These are phyloP conservation scores for Hesperia comma DNA, from an alignment of 2,888 invertebrate genomes.

Conservation along the genomic window DNA sequence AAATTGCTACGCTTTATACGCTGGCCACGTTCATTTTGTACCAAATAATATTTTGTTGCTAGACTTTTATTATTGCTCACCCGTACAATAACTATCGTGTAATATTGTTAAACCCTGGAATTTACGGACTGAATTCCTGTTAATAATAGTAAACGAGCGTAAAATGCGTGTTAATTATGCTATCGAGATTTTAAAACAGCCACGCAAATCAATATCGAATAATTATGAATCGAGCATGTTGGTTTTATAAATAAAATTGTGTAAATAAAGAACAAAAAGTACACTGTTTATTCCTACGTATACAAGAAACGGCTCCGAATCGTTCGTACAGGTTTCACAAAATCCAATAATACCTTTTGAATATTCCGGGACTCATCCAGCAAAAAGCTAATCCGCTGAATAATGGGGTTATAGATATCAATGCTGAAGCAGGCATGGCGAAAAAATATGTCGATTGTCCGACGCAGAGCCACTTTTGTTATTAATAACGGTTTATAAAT, in stretches of 20 bases:
- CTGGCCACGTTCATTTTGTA: slow-evolving; percentile 33
- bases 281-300: slow-evolving; percentile 14
- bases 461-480: slow-evolving; percentile 53
- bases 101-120: slow-evolving; percentile 33
- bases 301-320: slow-evolving; percentile 53
- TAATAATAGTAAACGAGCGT: slow-evolving; percentile 31
- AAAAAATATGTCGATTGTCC: slow-evolving; percentile 76
- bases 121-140: slow-evolving; percentile 25
- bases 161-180: slow-evolving; percentile 27
- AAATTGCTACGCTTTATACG: slow-evolving; percentile 37
- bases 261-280: slow-evolving; percentile 42
- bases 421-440: slow-evolving; percentile 68
- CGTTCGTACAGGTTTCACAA: slow-evolving; percentile 60
- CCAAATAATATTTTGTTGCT: slow-evolving; percentile 36
- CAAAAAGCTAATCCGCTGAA: slow-evolving; percentile 81
- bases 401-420: slow-evolving; percentile 81
- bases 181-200: slow-evolving; percentile 27
- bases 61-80: slow-evolving; percentile 35
- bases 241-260: slow-evolving; percentile 21
- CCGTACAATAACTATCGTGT: slow-evolving; percentile 36
- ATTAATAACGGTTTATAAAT: slow-evolving; percentile 62
- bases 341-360: slow-evolving; percentile 80
- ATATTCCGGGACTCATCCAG: slow-evolving; percentile 77
- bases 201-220: slow-evolving; percentile 3
- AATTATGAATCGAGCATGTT: slow-evolving; percentile 4